Base-by-base conservation (phyloP, 2,888 invertebrate species). In the Temnothorax unifasciatus region DNA sequence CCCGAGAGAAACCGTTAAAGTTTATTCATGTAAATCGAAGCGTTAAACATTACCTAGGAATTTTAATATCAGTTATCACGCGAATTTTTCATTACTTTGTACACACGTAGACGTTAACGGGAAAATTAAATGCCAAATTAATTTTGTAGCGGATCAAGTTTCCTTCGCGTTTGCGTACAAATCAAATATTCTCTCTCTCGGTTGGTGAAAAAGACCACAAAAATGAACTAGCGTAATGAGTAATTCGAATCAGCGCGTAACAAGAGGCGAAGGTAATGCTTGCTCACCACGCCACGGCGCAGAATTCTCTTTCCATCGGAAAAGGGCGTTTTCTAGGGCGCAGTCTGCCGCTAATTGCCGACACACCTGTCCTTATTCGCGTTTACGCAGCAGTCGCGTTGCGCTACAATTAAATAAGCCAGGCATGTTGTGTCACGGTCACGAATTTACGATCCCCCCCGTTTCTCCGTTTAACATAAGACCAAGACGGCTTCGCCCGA, bases 271-370 rank as follows among this genome's bases (percentile, higher is more conserved):
- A 83, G 73, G 47, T 74, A 84, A 85, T 82, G 79, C 66, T 82
- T 63, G 82, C 82, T 81, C 34, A 64, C 71, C 18, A 25, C 21
- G 44, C 29, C 3, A 13, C 59, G 25, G 9, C 18, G 34, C 34
- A 29, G 4, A 34, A 4, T 57, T 44, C 75, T 75, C 82, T 75
- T 85, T 71, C 71, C 74, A 83, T 86, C 84, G 89, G 87, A 87
- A 87, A 88, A 85, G 83, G 87, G 85, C 85, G 84, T 85, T 89
- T 85, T 84, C 90, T 86, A 85, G 91, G 88, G 88, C 84, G 89
- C 91, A 90, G 90, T 86, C 86, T 84, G 87, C 64, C 87, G 88
- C 84, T 90, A 90, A 90, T 90, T 90, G 84, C 85, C 84, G 84
- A 52, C 69, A 87, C 91, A 87, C 90, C 91, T 90, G 89, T 64